These are phyloP conservation scores for Amia ocellicauda DNA, from an alignment of 2,113 vertebrate genomes.

Conservation along the genomic window DNA sequence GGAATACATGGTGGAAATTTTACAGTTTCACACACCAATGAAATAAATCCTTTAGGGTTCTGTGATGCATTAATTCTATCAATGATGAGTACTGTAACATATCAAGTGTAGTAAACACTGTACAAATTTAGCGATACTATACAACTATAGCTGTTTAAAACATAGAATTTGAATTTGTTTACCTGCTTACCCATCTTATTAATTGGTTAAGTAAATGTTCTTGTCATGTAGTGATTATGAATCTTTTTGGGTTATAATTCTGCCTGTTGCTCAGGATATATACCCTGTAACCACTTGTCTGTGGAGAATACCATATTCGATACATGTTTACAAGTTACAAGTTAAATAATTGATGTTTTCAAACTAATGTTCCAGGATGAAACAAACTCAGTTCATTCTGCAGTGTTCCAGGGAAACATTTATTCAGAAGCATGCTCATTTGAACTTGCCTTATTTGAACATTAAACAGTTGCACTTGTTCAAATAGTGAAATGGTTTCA, in stretches of 20 bases:
- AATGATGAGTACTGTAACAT: conserved; percentile 56
- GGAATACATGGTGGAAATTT: conserved; percentile 55
- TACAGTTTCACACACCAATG: conserved; percentile 50
- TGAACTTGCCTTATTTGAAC: too few relatives aligned
- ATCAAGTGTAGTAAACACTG: conserved; percentile 72
- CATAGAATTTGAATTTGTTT: conserved; percentile 57
- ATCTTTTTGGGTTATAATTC: conserved; percentile 14
- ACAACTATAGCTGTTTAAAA: conserved; percentile 53
- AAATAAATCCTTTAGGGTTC: conserved; percentile 52
- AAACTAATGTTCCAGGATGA: background rate
- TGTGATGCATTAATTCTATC: conserved; percentile 57
- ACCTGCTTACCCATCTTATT: conserved; percentile 58
- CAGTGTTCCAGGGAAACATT: too few relatives aligned
- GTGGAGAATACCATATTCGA: conserved; percentile 43
- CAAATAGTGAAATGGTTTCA: too few relatives aligned
- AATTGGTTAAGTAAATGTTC: conserved; percentile 50
- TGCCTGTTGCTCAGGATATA: conserved; percentile 42
- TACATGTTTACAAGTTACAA: conserved; percentile 35
- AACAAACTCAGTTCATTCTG: too few relatives aligned
- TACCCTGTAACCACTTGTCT: conserved; percentile 22
- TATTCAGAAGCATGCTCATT: too few relatives aligned
- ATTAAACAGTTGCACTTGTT: too few relatives aligned
- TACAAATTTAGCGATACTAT: conserved; percentile 65
- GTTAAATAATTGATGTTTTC: background rate
- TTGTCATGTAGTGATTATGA: conserved; percentile 13